A percentile compares a stretch with the other conserved stretches of the same genome.
Conservation (phyloP, 2,888 invertebrate genomes). For the Villa cingulata region DNA sequence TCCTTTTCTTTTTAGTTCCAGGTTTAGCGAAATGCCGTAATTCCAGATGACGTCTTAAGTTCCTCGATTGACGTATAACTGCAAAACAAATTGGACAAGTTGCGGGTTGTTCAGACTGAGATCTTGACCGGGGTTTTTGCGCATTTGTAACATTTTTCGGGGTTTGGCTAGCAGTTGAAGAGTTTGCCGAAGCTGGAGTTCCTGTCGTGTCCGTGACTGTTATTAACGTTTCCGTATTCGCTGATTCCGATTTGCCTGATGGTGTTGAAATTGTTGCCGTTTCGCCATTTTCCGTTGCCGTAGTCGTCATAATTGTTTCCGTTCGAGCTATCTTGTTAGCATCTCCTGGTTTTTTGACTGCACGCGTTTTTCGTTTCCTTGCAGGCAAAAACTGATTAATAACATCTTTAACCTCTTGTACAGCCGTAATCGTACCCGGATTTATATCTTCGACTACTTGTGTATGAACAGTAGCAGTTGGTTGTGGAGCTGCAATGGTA, state of each 20-base stretch:
- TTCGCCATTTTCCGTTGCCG: constrained; percentile 14
- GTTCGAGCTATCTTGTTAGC: constrained; percentile 32
- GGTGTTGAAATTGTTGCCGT: constrained; percentile 22
- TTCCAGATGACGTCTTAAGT: constrained; percentile 43
- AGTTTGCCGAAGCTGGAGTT: constrained; percentile 15
- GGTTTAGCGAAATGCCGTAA: constrained; percentile 37
- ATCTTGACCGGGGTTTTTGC: constrained; percentile 38
- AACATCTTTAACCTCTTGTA: constrained; percentile 28
- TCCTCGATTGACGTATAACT: constrained; percentile 44
- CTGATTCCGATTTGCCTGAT: constrained; percentile 29
- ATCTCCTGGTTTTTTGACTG: constrained; percentile 28
- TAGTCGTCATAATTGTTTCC: constrained; percentile 26
- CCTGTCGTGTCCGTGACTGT: constrained; percentile 27
- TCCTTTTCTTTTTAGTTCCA: constrained; percentile 35
- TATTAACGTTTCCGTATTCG: constrained; percentile 30
- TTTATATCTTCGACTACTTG: constrained; percentile 37
- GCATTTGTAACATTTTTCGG: constrained; percentile 14
- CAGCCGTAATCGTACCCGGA: constrained; percentile 32
- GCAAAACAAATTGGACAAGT: constrained; percentile 47
- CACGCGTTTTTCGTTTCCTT: constrained; percentile 41
- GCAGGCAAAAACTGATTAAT: constrained; percentile 41
- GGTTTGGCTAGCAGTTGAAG: constrained; percentile 14
- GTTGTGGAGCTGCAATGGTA: constrained; percentile 33
- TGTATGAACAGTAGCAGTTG: constrained; percentile 35
- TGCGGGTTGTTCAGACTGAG: constrained; percentile 48